These are phyloP conservation scores for Podarcis siculus DNA, from an alignment of 2,797 vertebrate species.

Conservation along the genomic window DNA sequence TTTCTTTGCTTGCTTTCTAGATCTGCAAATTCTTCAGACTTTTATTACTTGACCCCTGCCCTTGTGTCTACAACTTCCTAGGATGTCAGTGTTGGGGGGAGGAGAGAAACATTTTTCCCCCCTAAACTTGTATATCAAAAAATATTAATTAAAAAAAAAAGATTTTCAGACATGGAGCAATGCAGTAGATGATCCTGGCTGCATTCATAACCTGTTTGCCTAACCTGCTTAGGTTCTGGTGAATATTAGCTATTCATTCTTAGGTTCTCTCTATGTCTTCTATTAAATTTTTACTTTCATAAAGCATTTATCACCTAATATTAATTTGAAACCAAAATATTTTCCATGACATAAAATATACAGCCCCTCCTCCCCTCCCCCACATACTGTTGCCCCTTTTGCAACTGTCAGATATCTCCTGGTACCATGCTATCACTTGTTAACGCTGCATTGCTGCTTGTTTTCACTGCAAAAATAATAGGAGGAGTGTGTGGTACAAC, in stretches of 20 bases:
- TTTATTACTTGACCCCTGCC: background rate
- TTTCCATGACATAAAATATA: background rate
- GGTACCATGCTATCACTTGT: background rate
- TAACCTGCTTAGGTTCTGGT: background rate
- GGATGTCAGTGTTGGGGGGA: background rate
- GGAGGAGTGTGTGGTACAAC: background rate
- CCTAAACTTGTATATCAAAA: background rate
- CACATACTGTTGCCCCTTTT: background rate
- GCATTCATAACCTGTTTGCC: background rate
- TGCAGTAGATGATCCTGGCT: background rate
- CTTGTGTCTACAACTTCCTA: background rate
- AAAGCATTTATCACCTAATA: constrained; percentile 8
- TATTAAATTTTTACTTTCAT: background rate
- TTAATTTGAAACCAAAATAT: constrained; percentile 5
- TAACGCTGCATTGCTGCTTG: background rate
- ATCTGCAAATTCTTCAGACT: background rate
- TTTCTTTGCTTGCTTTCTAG: background rate
- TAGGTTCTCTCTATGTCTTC: background rate
- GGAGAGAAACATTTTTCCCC: background rate
- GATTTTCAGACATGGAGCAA: background rate
- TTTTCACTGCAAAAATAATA: background rate
- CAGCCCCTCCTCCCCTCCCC: background rate
- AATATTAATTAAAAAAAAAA: background rate
- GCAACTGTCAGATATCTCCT: background rate
- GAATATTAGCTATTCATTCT: background rate